These are phyloP conservation scores for Ladona fulva DNA, from an alignment of 1,140 invertebrate species.

Conservation along the genomic window DNA sequence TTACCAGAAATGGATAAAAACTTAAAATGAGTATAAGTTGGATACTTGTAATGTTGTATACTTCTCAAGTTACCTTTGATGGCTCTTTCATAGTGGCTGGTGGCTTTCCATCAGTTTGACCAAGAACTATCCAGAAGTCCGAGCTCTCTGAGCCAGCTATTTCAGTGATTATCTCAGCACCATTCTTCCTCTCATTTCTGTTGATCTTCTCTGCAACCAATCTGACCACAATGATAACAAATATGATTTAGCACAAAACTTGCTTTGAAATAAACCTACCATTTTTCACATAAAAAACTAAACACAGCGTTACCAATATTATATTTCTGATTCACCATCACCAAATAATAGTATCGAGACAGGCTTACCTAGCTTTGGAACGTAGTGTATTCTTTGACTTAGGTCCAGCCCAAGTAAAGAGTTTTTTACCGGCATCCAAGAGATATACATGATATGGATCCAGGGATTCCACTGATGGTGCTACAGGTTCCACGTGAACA, in stretches of 20 bases:
- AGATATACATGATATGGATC: slow-evolving; percentile 91
- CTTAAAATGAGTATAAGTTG: no score
- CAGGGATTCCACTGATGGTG: slow-evolving; percentile 55
- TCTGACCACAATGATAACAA: slow-evolving; percentile 34
- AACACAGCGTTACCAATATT: no score
- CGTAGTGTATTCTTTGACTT: slow-evolving; percentile 90
- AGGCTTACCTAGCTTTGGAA: slow-evolving; percentile 67
- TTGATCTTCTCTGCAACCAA: slow-evolving; percentile 97
- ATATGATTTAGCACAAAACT: slow-evolving; percentile 12
- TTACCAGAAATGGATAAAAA: no score
- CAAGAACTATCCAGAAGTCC: slow-evolving; percentile 75
- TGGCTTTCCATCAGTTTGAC: slow-evolving; percentile 38
- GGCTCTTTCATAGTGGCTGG: slow-evolving; percentile 25
- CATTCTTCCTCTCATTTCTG: slow-evolving; percentile 95
- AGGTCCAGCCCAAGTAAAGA: slow-evolving; percentile 84
- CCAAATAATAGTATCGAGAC: neutral
- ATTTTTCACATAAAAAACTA: neutral
- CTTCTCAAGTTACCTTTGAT: slow-evolving; percentile 15
- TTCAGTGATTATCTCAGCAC: slow-evolving; percentile 81
- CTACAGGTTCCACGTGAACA: slow-evolving; percentile 87
- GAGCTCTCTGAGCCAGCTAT: slow-evolving; percentile 68
- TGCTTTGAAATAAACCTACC: neutral
- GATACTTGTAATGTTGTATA: neutral
- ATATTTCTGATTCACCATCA: no score
- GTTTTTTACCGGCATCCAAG: slow-evolving; percentile 75